Base-by-base conservation (phyloP, 2,888 invertebrate genomes). In the Dromius quadrimaculatus region DNA sequence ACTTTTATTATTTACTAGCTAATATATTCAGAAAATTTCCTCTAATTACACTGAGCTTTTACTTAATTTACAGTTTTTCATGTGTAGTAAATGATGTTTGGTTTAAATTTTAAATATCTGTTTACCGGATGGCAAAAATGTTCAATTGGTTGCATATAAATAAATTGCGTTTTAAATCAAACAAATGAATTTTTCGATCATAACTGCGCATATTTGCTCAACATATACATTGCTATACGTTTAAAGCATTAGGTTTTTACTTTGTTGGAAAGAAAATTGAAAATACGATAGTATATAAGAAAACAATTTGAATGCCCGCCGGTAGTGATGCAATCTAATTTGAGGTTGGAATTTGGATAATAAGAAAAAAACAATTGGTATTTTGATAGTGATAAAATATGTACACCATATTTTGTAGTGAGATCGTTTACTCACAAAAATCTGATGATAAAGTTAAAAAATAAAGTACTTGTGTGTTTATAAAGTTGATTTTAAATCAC, bases 381-480 rank as follows among this genome's bases (percentile, higher is more conserved):
- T 54, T 28, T 65, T 65, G 65, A 50, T 65, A 54, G 32, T 36
- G 50, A 63, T 45, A 43, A 63, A 45, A 63, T 63, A 63, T 63
- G 63, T 36, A 38, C 61, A 45, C 63, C 63, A 63, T 63, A 63
- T 63, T 61, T 63, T 32, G 17, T 28, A 15, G 32, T 22, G 9
- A 43, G 32, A 28, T 63, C 47, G 63, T 63, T 63, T 63, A 63
- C 63, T 45, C 47, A 32, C 20, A 63, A 63, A 63, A 45, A 47
- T 63, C 22, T 63, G 13, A 32, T 45, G 62, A 41, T 62, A 23
- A 62, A 32, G 34, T 15, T 57, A 11, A 34, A 32, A 32, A 32
- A 13, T 57, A 19, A 17, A 57, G 57, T 57, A 34, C 34, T n/a
- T 22, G 36, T 61, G 20, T 20, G 38, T 32, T 57, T 34, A 6